Conservation (phyloP, 2,797 vertebrate genomes). For the Sphaeramia orbicularis region DNA sequence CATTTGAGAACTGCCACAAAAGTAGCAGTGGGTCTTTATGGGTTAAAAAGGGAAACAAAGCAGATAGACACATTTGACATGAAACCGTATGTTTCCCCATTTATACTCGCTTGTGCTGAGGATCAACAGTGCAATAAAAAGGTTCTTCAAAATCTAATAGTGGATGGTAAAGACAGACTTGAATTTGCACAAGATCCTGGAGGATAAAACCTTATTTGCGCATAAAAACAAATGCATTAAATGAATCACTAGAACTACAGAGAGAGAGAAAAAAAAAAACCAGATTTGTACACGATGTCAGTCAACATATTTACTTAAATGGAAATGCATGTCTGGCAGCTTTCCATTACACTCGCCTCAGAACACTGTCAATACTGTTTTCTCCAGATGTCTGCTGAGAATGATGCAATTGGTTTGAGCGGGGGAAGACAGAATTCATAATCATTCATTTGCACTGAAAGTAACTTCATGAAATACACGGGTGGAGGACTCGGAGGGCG, state of each 20-base stretch:
- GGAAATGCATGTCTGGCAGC: slow-evolving; percentile 2
- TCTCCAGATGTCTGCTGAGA: slow-evolving; percentile 10
- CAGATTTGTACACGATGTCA: slow-evolving; percentile 3
- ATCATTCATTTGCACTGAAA: slow-evolving; percentile 40
- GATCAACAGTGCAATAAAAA: neutral
- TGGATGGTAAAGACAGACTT: neutral
- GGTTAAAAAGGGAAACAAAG: neutral
- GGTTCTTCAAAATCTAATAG: neutral
- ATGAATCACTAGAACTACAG: neutral
- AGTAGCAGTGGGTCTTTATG: no score
- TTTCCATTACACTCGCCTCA: neutral
- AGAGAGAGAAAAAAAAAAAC: neutral
- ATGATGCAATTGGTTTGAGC: slow-evolving; percentile 43
- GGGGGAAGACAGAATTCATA: slow-evolving; percentile 38
- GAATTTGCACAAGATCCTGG: neutral
- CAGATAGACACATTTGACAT: no score
- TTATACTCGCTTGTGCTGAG: neutral
- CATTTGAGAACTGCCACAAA: no score
- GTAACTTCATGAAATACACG: slow-evolving; percentile 19
- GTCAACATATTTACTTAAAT: slow-evolving; percentile 13
- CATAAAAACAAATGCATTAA: neutral
- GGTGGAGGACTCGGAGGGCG: slow-evolving; percentile 7
- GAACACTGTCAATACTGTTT: slow-evolving; percentile 21
- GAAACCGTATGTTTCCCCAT: no score
- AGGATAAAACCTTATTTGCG: neutral